phyloP scores from a whole-genome alignment of 2,797 vertebrate genomes.

The Leptodactylus fallax region DNA sequence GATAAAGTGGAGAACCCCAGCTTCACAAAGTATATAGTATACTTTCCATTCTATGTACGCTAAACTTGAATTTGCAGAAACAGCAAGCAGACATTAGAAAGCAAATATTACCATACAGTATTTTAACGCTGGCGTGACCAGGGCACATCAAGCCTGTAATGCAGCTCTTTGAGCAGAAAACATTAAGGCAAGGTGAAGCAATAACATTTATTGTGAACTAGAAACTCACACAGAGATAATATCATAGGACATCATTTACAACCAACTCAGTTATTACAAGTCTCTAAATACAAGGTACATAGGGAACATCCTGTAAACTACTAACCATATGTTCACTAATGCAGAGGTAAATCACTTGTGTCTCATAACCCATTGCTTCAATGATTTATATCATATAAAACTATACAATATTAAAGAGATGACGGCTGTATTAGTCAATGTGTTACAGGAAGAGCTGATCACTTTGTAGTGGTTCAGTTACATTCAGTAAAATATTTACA shows the following conservation, averaged over 20 bases:
- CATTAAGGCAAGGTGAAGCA: not conserved
- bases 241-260: not conserved
- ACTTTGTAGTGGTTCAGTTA: not conserved
- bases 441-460: not conserved
- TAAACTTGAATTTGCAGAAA: not conserved
- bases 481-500: not conserved
- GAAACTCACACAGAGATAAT: not conserved
- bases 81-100: not conserved
- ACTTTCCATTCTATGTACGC: not conserved
- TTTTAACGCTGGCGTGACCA: not conserved
- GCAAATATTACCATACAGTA: not conserved
- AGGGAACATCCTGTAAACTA: not conserved
- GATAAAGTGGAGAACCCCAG: not conserved
- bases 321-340: too few species aligned
- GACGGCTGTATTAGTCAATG: not conserved
- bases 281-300: not conserved
- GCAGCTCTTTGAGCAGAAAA: not conserved
- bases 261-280: not conserved
- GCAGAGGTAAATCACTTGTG: too few species aligned
- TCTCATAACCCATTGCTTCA: too few species aligned
- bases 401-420: not conserved
- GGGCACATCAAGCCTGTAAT: not conserved
- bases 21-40: not conserved
- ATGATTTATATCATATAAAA: too few species aligned
- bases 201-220: slow-evolving; percentile 8